These are phyloP conservation scores for Drosophila pseudotakahashii DNA, from an alignment of 2,888 invertebrate genomes.

Conservation along the genomic window DNA sequence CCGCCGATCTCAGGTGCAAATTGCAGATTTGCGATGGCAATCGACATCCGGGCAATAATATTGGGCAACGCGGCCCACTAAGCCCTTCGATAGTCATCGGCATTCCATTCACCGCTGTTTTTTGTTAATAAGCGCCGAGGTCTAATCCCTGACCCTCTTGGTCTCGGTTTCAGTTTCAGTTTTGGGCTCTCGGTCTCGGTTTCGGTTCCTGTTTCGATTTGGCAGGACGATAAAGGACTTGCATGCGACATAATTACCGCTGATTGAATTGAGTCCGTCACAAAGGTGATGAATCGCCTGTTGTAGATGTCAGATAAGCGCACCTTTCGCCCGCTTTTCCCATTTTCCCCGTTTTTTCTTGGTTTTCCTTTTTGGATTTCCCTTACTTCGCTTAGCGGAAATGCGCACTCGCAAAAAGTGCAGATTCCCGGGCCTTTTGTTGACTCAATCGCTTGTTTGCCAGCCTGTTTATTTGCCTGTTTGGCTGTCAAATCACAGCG, in stretches of 20 bases:
- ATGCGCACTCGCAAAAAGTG: conserved; percentile 39
- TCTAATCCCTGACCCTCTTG: conserved; percentile 6
- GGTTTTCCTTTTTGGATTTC: neutral
- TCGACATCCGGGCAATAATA: conserved; percentile 12
- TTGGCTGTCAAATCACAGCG: conserved; percentile 37
- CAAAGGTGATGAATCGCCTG: conserved; percentile 65
- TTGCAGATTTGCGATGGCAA: neutral
- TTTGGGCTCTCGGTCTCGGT: too few species aligned
- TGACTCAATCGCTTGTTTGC: conserved; percentile 41
- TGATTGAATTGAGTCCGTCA: conserved; percentile 64
- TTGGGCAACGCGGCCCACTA: conserved; percentile 11
- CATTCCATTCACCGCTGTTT: conserved; percentile 8
- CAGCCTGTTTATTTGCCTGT: conserved; percentile 35
- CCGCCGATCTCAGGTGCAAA: conserved; percentile 5
- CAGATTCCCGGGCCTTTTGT: conserved; percentile 30
- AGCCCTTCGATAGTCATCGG: conserved; percentile 27
- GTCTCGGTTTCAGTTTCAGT: conserved; percentile 9
- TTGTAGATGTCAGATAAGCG: conserved; percentile 62
- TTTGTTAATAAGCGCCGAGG: conserved; percentile 14
- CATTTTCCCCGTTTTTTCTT: neutral
- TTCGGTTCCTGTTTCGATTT: conserved; percentile 15
- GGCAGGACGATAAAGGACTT: conserved; percentile 60
- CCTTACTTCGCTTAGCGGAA: conserved; percentile 52
- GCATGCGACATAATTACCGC: conserved; percentile 80
- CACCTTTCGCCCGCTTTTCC: conserved; percentile 10